Conservation (phyloP, 2,888 invertebrate species). For the Mylabris sibirica region DNA sequence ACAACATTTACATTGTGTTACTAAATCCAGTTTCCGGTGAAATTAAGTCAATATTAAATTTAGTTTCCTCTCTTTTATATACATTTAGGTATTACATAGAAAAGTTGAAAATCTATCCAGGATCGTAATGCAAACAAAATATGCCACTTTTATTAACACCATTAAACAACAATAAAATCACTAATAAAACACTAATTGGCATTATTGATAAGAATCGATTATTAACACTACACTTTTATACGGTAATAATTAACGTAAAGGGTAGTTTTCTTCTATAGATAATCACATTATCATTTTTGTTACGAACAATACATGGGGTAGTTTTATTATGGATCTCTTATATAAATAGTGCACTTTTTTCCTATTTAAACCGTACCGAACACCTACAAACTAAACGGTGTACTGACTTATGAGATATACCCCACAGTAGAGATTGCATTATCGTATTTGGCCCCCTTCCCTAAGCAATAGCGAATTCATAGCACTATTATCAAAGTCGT, state of each 20-base stretch:
- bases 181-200: neutral
- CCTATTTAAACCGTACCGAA: constrained; percentile 31
- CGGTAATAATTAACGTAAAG: neutral
- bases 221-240: neutral
- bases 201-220: neutral
- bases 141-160: constrained; percentile 1
- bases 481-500: constrained; percentile 57
- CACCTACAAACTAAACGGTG: constrained; percentile 50
- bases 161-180: neutral
- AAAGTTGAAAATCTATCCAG: neutral
- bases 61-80: constrained; percentile 12
- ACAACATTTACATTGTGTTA: constrained; percentile 45
- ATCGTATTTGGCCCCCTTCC: constrained; percentile 53
- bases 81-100: no score
- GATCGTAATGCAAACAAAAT: neutral
- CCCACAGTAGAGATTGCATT: constrained; percentile 53
- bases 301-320: no score
- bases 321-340: no score
- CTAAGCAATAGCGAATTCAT: constrained; percentile 56
- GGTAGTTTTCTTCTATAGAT: no score
- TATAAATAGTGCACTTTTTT: neutral
- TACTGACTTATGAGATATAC: constrained; percentile 49
- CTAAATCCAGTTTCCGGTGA: constrained; percentile 46
- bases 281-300: no score
- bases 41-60: constrained; percentile 45